Evolutionary conservation across 2,113 vertebrate genomes (phyloP).

Genomic region (Probosciger aterrimus): DNA sequence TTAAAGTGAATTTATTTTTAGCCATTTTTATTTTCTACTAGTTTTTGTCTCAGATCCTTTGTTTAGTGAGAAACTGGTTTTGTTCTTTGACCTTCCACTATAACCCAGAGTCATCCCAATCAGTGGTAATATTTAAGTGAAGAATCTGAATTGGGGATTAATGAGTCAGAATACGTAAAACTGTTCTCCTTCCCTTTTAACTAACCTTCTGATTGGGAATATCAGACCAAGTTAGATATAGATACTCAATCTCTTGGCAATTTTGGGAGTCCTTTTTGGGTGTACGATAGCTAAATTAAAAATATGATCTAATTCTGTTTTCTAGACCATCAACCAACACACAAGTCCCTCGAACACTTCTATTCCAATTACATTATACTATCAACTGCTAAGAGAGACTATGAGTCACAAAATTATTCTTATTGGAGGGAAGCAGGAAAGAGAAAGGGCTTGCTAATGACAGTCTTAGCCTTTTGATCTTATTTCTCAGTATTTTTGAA

Average conservation of each 20-base stretch:
- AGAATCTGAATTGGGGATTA: neutral
- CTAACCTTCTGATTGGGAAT: neutral
- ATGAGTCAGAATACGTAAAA: neutral
- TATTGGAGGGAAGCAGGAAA: neutral
- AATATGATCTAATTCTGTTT: neutral
- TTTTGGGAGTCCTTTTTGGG: neutral
- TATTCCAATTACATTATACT: neutral
- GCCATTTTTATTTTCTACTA: neutral
- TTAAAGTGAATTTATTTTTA: neutral
- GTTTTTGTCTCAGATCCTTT: neutral
- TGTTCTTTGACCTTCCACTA: neutral
- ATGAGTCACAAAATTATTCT: neutral
- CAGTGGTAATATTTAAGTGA: neutral
- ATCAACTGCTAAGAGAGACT: neutral
- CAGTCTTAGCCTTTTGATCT: neutral
- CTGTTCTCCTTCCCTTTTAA: neutral
- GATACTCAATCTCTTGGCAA: neutral
- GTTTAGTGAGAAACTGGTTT: neutral
- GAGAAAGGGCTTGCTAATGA: neutral
- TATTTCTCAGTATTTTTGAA: neutral
- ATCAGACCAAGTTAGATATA: neutral
- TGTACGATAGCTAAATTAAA: neutral
- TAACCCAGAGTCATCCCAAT: neutral
- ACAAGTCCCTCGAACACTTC: neutral
- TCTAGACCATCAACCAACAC: neutral